A percentile compares a stretch with the other conserved stretches of the same genome.
Conservation (phyloP, 2,888 invertebrate species). For the Archips xylosteana region DNA sequence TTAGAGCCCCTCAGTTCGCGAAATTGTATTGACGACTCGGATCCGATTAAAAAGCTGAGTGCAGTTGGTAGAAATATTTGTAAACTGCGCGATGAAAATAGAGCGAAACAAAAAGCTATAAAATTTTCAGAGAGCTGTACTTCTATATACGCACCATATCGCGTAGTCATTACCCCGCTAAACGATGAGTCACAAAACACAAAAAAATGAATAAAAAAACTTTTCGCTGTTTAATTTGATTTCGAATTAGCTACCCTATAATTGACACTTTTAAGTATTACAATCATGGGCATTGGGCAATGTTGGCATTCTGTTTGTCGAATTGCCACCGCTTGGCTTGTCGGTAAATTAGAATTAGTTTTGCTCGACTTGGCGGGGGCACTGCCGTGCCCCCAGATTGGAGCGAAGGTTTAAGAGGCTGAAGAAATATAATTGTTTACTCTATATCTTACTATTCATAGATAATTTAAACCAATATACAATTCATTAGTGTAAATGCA, state of each 20-base stretch:
- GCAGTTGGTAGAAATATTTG: slow-evolving; percentile 78
- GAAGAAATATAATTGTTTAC: background rate
- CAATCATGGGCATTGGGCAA: background rate
- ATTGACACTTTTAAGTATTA: background rate
- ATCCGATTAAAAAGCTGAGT: slow-evolving; percentile 75
- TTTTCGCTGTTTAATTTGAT: slow-evolving; percentile 21
- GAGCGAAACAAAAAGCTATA: slow-evolving; percentile 67
- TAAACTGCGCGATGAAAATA: slow-evolving; percentile 70
- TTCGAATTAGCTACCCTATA: background rate
- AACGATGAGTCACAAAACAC: slow-evolving; percentile 61
- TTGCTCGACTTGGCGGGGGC: too few relatives aligned
- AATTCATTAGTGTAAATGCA: background rate
- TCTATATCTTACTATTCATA: background rate
- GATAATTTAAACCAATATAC: background rate
- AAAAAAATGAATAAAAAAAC: slow-evolving; percentile 53
- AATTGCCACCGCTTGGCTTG: background rate
- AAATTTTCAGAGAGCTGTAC: slow-evolving; percentile 76
- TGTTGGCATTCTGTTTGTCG: background rate
- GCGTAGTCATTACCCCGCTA: slow-evolving; percentile 70
- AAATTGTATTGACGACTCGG: slow-evolving; percentile 61
- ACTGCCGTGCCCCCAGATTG: background rate
- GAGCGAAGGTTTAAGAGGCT: background rate
- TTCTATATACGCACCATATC: slow-evolving; percentile 74
- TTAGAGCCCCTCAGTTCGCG: slow-evolving; percentile 62
- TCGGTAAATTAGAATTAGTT: background rate